These are phyloP conservation scores for Limnothrissa miodon DNA, from an alignment of 2,113 vertebrate species.

Conservation along the genomic window DNA sequence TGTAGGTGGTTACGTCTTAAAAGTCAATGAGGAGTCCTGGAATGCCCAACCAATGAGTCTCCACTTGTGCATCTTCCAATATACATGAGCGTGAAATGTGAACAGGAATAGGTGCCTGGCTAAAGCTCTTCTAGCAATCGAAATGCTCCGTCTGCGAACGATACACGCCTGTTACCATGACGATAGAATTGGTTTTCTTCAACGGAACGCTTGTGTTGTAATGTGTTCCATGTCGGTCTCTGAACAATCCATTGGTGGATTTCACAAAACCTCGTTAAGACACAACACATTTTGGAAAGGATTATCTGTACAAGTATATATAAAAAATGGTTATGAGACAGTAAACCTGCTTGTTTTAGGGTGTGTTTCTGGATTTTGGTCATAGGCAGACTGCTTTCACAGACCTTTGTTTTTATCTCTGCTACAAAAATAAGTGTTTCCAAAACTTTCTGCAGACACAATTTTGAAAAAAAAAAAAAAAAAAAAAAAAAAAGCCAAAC, in stretches of 20 bases:
- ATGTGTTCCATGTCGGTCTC: not conserved
- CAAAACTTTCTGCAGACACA: not conserved
- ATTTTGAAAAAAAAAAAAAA: not conserved
- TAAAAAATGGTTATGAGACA: conserved; percentile 64
- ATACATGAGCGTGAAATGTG: conserved; percentile 2
- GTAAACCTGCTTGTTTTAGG: conserved; percentile 23
- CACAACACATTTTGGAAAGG: conserved; percentile 22
- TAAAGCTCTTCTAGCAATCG: not conserved
- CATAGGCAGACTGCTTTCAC: conserved; percentile 22
- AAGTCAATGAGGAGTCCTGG: not conserved
- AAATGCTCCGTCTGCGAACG: not conserved
- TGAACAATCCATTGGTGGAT: conserved; percentile 15
- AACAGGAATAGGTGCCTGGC: not conserved
- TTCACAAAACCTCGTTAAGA: conserved; percentile 34
- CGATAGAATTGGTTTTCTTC: not conserved
- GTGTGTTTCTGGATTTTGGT: conserved; percentile 48
- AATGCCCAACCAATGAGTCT: not conserved
- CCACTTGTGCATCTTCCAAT: not conserved
- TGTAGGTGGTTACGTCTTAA: not conserved
- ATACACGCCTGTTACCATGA: not conserved
- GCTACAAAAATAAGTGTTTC: conserved; percentile 22
- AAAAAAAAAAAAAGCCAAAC: conserved; percentile 20
- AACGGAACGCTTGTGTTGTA: conserved; percentile 3
- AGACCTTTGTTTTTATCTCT: not conserved
- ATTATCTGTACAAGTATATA: conserved; percentile 46